Percentiles rank a stretch among this genome's conserved stretches.
Evolutionary conservation across 92 coral and sea anemone genomes (phyloP).

Genomic region (Scolanthus callimorphus): DNA sequence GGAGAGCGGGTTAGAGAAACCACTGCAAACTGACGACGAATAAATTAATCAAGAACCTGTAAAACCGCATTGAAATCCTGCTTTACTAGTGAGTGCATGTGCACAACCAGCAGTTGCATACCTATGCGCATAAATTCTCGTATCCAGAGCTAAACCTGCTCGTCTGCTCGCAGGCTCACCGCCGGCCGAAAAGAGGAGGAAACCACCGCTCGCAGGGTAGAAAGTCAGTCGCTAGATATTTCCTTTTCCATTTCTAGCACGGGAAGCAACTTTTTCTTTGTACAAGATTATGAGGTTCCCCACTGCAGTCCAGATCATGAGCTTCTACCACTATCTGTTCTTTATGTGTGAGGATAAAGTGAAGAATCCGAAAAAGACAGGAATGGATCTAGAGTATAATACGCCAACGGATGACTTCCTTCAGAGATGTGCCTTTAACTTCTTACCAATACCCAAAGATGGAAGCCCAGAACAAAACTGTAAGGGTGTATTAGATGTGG

Average conservation of each 20-base stretch:
- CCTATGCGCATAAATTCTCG: no score
- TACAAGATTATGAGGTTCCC: constrained; percentile 41
- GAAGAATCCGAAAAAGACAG: background rate
- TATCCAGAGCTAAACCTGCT: no score
- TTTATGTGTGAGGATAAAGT: constrained; percentile 29
- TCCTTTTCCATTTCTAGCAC: constrained; percentile 28
- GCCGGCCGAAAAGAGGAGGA: no score
- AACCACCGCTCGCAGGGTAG: no score
- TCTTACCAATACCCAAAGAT: constrained; percentile 30
- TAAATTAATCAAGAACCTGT: no score
- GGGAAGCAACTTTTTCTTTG: constrained; percentile 47
- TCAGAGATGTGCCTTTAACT: constrained; percentile 40
- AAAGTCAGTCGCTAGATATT: no score
- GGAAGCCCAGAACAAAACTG: constrained; percentile 15
- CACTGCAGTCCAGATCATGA: constrained; percentile 29
- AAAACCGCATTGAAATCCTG: no score
- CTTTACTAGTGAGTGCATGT: no score
- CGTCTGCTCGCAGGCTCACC: no score
- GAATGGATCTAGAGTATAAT: constrained; percentile 29
- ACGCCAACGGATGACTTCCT: constrained; percentile 26
- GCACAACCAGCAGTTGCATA: no score
- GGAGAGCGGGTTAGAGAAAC: no score
- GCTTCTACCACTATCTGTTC: constrained; percentile 52
- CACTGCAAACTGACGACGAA: no score
- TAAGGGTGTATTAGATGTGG: constrained; percentile 29